Base-by-base conservation (phyloP, 2,888 invertebrate genomes). In the Trachelus iudaicus region DNA sequence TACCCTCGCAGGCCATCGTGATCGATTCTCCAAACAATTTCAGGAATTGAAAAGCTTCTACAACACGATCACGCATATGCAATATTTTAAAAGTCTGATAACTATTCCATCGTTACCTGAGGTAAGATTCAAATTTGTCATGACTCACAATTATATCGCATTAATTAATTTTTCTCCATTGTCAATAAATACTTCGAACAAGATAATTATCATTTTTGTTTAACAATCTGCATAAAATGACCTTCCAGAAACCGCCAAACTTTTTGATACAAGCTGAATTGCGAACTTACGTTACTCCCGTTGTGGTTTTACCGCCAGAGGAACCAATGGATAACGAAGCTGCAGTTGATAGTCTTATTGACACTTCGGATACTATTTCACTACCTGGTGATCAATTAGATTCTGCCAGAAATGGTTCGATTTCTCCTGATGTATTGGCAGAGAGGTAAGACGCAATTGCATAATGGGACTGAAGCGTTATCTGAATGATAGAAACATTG, bases 1-100 rank as follows among this genome's bases (percentile, higher is more conserved):
- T 92, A 96, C 97, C 0, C 93, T 99, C 68, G 92, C 94, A 81
- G 99, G 99, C 11, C 99, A 97, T 93, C 94, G 97, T 77, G 95
- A 96, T 83, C 94, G 99, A 82, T 99, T 99, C 92, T 93, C 96
- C 71, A 96, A 96, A 88, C 97, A 98, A 88, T 99, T 98, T 92
- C 95, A 94, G 87, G 95, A 95, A 89, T 93, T 99, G 80, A 97
- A 97, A 90, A 94, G 95, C 83, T 99, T 99, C 93, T 99, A 99
- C 92, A 95, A 96, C 88, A 97, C 96, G 89, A 97, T 98, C 15
- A 96, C 96, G 88, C 98, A 96, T 85, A 94, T 99, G 85, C 99
- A 99, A 92, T 99, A 99, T 93, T 99, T 99, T 92, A 97, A 98
- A 89, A 97, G 98, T 91, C 94, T 99, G 74, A 97, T 99, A 80